These are phyloP conservation scores for Trachelus stipa DNA, from an alignment of 2,888 invertebrate species.

Conservation along the genomic window DNA sequence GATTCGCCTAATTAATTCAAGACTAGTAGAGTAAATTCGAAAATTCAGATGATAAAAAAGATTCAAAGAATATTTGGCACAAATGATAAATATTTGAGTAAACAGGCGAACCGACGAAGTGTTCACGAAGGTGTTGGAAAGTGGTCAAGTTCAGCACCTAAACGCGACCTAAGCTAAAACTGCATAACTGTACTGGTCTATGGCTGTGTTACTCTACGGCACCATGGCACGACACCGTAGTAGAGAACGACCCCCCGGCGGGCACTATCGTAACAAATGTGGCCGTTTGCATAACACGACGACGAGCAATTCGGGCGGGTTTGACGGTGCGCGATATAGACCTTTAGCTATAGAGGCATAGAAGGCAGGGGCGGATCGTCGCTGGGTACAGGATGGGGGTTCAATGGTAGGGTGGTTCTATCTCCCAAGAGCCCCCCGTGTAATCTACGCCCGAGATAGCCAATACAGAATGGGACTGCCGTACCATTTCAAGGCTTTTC, in stretches of 20 bases:
- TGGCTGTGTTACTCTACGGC: constrained; percentile 36
- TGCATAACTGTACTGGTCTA: constrained; percentile 20
- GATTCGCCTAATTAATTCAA: neutral
- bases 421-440: constrained; percentile 39
- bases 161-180: constrained; percentile 24
- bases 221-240: constrained; percentile 41
- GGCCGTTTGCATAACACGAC: constrained; percentile 67
- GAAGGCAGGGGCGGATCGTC: constrained; percentile 29
- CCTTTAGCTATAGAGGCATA: constrained; percentile 52
- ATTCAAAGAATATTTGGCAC: neutral
- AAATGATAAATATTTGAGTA: neutral
- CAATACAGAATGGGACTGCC: constrained; percentile 52
- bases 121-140: constrained; percentile 21
- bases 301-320: constrained; percentile 67
- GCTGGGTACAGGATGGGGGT: constrained; percentile 26
- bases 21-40: neutral
- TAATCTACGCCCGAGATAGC: constrained; percentile 57
- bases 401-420: constrained; percentile 29
- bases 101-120: neutral
- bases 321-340: constrained; percentile 67
- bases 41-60: neutral
- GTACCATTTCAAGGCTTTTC: constrained; percentile 43
- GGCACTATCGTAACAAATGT: constrained; percentile 65
- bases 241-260: constrained; percentile 61
- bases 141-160: constrained; percentile 30